Base-by-base conservation (phyloP, 2,797 vertebrate genomes). In the Meda fulgida region DNA sequence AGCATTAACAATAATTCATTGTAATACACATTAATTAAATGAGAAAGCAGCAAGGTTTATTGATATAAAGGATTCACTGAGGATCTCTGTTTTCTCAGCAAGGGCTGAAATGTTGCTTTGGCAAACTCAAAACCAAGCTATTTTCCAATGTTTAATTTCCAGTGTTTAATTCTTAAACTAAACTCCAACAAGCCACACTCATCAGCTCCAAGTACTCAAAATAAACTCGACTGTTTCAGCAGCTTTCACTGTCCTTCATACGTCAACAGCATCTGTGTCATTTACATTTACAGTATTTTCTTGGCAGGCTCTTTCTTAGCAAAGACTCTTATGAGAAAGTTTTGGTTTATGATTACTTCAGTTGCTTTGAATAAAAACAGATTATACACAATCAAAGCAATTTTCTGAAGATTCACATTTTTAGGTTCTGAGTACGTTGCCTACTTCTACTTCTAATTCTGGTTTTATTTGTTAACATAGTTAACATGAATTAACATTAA, bases 11-110 rank as follows among this genome's bases (percentile, higher is more conserved):
- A 83, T 89, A 91, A 88, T 90, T 92, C 86, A 89, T 81, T 87
- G 87, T 90, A 90, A 87, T 88, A 90, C 90, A 88, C 78, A 87
- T 88, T 85, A 81, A 92, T 90, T 90, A 90, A 92, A 93, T 76
- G 40, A 84, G 67, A 88, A 87, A 87, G 90, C 83, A 89, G 87
- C 86, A 69, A 75, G 86, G 90, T 94, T 94, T 93, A 93, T 90
- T 93, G 92, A 92, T 84, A 89, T 31, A 89, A 85, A 89, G 84
- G 86, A 89, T 92, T 93, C 92, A 90, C 88, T 87, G 88, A 92
- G 90, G 90, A 92, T 92, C 90, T 91, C 85, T 86, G 69, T 83
- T 90, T 93, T 89, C 89, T 89, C 84, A 87, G 88, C 89, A 89
- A 86, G 87, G 88, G 85, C 88, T 91, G 90, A 93, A 92, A 89